phyloP scores from a whole-genome alignment of 2,888 invertebrate species.

The Copidosoma aretas region DNA sequence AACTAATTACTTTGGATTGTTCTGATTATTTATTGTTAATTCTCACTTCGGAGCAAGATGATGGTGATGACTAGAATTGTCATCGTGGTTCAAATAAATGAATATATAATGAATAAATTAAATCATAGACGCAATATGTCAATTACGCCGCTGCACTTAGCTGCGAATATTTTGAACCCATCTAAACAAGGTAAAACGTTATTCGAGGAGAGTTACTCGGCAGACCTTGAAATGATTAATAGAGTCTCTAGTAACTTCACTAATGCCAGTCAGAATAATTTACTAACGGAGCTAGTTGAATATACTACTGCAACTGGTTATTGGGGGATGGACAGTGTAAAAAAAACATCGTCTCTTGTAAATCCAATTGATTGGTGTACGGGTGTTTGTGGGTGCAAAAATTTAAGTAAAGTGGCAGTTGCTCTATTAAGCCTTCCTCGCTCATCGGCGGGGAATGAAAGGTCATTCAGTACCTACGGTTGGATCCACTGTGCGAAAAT shows the following conservation, averaged over 20 bases:
- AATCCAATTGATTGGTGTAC: constrained; percentile 5
- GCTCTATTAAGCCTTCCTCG: not conserved
- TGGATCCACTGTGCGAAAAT: constrained; percentile 2
- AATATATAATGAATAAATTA: too few species aligned
- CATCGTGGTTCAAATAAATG: too few species aligned
- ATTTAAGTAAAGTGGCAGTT: not conserved
- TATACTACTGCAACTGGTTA: not conserved
- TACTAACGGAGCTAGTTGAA: constrained; percentile 1
- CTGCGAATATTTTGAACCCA: constrained; percentile 36
- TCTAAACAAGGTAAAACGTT: constrained; percentile 22
- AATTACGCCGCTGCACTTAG: constrained; percentile 30
- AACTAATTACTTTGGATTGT: too few species aligned
- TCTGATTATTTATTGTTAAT: too few species aligned
- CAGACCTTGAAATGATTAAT: not conserved
- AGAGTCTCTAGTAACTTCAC: not conserved
- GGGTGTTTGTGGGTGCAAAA: not conserved
- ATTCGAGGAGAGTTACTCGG: not conserved
- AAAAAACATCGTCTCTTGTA: not conserved
- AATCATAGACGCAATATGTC: constrained; percentile 13
- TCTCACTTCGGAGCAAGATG: too few species aligned
- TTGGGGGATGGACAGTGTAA: not conserved
- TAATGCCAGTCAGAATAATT: not conserved
- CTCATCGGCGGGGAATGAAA: not conserved
- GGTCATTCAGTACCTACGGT: not conserved
- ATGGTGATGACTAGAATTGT: too few species aligned